These are phyloP conservation scores for Pomatostomus ruficeps DNA, from an alignment of 2,113 vertebrate genomes.

Conservation along the genomic window DNA sequence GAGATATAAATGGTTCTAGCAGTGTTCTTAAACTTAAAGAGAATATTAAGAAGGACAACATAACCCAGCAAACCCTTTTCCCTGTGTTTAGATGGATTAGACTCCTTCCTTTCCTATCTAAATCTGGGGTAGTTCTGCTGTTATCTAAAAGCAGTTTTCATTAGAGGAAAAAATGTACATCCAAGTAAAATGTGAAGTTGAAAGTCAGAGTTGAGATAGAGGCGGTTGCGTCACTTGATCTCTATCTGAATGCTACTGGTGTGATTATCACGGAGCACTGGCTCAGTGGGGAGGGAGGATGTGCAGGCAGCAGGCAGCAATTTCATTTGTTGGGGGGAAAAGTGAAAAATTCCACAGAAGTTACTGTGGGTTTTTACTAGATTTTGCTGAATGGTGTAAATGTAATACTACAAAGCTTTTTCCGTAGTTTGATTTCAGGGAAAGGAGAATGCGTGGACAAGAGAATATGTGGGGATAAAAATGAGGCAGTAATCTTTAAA, in stretches of 20 bases:
- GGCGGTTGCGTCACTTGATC: conserved; percentile 53
- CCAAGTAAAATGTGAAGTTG: conserved; percentile 43
- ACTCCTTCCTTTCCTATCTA: not conserved
- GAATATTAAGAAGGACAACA: not conserved
- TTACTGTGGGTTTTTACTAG: conserved; percentile 25
- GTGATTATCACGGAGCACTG: conserved; percentile 38
- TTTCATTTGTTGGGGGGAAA: not conserved
- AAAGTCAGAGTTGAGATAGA: conserved; percentile 61
- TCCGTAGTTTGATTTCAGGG: not conserved
- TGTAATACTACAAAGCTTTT: not conserved
- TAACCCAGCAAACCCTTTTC: not conserved
- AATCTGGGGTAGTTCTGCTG: conserved; percentile 21
- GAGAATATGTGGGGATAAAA: not conserved
- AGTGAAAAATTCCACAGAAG: conserved; percentile 31
- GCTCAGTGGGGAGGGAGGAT: conserved; percentile 28
- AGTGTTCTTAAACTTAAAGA: not conserved
- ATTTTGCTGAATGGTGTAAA: conserved; percentile 22
- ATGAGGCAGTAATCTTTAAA: not conserved
- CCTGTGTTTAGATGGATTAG: conserved; percentile 1
- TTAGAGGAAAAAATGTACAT: conserved; percentile 50
- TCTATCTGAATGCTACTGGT: conserved; percentile 34
- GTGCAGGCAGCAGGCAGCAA: conserved; percentile 41
- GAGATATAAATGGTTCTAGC: not conserved
- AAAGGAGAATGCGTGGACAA: not conserved
- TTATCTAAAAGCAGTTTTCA: conserved; percentile 39